Conservation (phyloP, 1,140 invertebrate species). For the Calosoma granatense region DNA sequence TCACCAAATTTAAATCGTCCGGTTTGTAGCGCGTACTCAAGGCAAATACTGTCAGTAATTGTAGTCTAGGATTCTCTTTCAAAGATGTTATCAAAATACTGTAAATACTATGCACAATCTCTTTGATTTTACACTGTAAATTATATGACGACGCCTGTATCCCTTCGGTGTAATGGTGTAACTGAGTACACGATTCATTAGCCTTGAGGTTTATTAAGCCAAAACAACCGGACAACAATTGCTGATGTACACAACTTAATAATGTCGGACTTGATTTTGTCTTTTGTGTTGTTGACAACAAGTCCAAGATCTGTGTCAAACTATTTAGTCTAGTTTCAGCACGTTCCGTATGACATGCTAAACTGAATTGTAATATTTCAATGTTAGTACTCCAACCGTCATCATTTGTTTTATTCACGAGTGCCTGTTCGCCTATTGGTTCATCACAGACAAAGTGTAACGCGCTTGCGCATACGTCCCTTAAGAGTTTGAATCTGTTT, state of each 20-base stretch:
- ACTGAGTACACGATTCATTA: constrained; percentile 29
- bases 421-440: constrained; percentile 21
- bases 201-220: constrained; percentile 37
- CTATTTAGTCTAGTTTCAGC: constrained; percentile 40
- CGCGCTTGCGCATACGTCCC: constrained; percentile 20
- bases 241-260: constrained; percentile 40
- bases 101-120: constrained; percentile 37
- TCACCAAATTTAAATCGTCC: constrained; percentile 46
- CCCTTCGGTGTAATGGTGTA: constrained; percentile 41
- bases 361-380: constrained; percentile 24
- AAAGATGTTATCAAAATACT: constrained; percentile 31
- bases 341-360: constrained; percentile 37
- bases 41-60: constrained; percentile 43
- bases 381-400: constrained; percentile 27
- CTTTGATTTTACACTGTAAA: constrained; percentile 35
- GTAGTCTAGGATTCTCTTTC: constrained; percentile 25
- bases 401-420: constrained; percentile 12
- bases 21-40: constrained; percentile 46
- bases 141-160: constrained; percentile 33
- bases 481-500: constrained; percentile 14
- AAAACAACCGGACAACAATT: constrained; percentile 50
- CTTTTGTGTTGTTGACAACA: constrained; percentile 33
- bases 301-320: constrained; percentile 36
- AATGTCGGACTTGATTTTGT: constrained; percentile 19
- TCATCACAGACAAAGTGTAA: constrained; percentile 28